These are phyloP conservation scores for Chlamydotis undulata DNA, from an alignment of 2,113 vertebrate species.

Conservation along the genomic window DNA sequence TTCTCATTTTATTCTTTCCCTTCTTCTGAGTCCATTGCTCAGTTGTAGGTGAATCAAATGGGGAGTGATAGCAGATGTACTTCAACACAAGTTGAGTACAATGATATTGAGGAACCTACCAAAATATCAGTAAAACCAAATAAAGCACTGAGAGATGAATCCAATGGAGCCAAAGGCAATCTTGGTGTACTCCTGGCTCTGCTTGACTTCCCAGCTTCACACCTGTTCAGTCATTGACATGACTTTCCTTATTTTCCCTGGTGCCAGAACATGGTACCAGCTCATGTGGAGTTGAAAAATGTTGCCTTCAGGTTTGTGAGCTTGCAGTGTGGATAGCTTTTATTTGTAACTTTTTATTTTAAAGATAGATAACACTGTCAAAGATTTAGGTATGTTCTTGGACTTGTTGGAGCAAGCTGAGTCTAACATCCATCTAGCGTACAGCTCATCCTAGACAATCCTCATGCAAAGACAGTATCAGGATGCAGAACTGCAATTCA, in stretches of 20 bases:
- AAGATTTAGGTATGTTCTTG: neutral
- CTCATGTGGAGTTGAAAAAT: neutral
- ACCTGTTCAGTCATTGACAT: neutral
- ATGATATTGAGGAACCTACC: neutral
- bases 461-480: neutral
- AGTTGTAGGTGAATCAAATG: neutral
- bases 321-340: neutral
- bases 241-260: neutral
- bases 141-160: neutral
- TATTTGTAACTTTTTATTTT: neutral
- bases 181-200: neutral
- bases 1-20: neutral
- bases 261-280: neutral
- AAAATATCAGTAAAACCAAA: neutral
- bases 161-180: neutral
- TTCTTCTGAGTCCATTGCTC: neutral
- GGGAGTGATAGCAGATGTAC: neutral
- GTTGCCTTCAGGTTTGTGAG: neutral
- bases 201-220: neutral
- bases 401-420: neutral
- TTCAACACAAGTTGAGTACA: neutral
- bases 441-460: neutral
- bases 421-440: neutral
- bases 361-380: neutral
- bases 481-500: neutral